phyloP scores from a whole-genome alignment of 2,113 vertebrate species.

The Silurus meridionalis region DNA sequence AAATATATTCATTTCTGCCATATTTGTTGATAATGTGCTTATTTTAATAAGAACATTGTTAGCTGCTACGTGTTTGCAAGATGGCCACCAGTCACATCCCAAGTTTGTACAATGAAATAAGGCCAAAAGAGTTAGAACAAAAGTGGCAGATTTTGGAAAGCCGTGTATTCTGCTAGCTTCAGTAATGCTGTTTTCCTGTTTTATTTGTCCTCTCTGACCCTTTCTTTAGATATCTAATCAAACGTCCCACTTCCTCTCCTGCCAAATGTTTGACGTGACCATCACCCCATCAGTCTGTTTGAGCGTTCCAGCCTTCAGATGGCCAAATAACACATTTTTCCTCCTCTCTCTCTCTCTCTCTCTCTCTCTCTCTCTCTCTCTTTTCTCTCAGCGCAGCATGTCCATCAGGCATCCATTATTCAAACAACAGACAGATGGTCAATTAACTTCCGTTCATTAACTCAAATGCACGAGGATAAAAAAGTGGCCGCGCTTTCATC shows the following conservation, averaged over 20 bases:
- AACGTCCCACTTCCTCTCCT: not conserved
- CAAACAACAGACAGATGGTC: conserved; percentile 55
- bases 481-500: conserved; percentile 17
- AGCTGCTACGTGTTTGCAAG: not conserved
- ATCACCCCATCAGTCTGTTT: conserved; percentile 30
- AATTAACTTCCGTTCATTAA: conserved; percentile 52
- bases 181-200: conserved; percentile 8
- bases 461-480: conserved; percentile 39
- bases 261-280: conserved; percentile 35
- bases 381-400: not conserved
- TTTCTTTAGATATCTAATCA: conserved; percentile 38
- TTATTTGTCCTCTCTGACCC: conserved; percentile 25
- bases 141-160: conserved; percentile 11
- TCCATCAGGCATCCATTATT: conserved; percentile 40
- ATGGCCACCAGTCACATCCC: not conserved
- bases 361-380: not conserved
- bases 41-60: not conserved
- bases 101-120: not conserved
- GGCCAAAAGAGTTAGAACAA: conserved; percentile 1
- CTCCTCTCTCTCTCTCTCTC: not conserved
- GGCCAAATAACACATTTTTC: conserved; percentile 25
- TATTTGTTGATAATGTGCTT: not conserved
- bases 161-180: not conserved
- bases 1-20: not conserved
- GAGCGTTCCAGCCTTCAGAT: conserved; percentile 15